Conservation (phyloP, 2,888 invertebrate species). For the Leptinotarsa tumamoca region DNA sequence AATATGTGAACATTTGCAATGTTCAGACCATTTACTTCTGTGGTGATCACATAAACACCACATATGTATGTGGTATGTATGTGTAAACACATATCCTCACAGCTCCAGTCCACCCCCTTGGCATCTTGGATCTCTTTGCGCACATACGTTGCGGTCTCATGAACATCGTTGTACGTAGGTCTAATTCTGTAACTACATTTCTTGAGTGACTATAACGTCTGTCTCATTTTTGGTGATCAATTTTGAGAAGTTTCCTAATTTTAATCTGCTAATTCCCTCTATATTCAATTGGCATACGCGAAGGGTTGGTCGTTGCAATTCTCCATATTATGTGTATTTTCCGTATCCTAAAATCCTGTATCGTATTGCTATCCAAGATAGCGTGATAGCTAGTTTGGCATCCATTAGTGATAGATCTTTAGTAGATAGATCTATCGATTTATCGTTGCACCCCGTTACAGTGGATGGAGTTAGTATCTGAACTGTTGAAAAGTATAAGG, state of each 20-base stretch:
- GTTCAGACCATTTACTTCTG: not conserved
- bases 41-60: not conserved
- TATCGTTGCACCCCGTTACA: no score
- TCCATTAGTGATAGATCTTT: no score
- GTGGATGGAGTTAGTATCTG: no score
- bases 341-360: no score
- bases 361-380: no score
- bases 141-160: not conserved
- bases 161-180: not conserved
- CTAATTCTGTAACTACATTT: not conserved
- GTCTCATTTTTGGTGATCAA: not conserved
- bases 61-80: no score
- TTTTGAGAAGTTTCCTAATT: not conserved
- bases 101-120: not conserved
- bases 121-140: conserved; percentile 8
- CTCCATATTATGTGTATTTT: no score
- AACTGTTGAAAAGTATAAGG: no score
- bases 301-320: no score
- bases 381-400: no score
- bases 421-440: no score
- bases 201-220: not conserved
- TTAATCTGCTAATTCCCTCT: not conserved
- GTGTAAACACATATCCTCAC: not conserved
- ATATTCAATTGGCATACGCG: no score
- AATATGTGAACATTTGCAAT: not conserved